Conservation (phyloP, 92 coral and sea anemone genomes). For the Pocillopora grandis region DNA sequence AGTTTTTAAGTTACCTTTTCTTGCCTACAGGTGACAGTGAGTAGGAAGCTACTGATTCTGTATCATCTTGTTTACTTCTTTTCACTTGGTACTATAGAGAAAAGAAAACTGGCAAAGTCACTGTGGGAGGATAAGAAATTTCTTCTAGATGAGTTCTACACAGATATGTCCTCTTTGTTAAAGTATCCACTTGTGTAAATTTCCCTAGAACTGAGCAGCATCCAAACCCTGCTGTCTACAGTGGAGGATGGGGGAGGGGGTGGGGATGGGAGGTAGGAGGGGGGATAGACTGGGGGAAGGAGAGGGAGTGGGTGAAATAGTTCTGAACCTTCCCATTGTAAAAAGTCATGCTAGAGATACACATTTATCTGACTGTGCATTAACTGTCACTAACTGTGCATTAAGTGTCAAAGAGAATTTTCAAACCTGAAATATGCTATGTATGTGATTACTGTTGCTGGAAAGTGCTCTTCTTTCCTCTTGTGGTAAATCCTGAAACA, state of each 20-base stretch:
- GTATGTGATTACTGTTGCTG: slow-evolving; percentile 86
- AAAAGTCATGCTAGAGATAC: no score
- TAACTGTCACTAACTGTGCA: no score
- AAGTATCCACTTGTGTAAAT: no score
- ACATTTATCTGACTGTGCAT: no score
- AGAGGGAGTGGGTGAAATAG: no score
- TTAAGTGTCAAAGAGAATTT: background rate
- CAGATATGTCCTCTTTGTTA: background rate
- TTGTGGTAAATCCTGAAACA: slow-evolving; percentile 61
- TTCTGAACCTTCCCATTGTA: no score
- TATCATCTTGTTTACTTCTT: slow-evolving; percentile 91
- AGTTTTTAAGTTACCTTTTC: slow-evolving; percentile 65
- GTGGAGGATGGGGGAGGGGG: no score
- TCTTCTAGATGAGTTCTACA: no score
- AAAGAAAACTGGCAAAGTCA: background rate
- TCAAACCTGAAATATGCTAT: slow-evolving; percentile 92
- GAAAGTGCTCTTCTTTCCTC: slow-evolving; percentile 90
- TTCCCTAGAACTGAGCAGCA: no score
- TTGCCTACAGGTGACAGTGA: slow-evolving; percentile 98
- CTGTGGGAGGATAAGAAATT: background rate
- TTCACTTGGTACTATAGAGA: slow-evolving; percentile 84
- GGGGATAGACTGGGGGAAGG: no score
- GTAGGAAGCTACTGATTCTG: slow-evolving; percentile 84
- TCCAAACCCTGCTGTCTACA: no score
- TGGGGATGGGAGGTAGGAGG: no score